Base-by-base conservation (phyloP, 2,888 invertebrate genomes). In the Ametastegia equiseti region DNA sequence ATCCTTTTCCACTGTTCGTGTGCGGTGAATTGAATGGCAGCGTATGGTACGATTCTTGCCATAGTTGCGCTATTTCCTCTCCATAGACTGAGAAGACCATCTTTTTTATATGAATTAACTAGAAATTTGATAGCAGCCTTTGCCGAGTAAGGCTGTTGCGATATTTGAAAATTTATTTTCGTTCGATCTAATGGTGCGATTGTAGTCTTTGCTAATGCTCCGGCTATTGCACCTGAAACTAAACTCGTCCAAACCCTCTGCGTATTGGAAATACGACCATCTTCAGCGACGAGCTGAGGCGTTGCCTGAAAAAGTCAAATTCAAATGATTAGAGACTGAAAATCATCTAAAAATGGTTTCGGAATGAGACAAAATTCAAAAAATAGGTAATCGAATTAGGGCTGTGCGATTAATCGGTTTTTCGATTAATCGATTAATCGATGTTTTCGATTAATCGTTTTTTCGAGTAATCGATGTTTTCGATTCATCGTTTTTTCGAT, bases 51-150 rank as follows among this genome's bases (percentile, higher is more conserved):
- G 83, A 99, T 98, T 81, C 99, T 94, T 19, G 97, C 98, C 98
- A 99, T 98, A 0, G 99, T 99, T 4, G 99, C 99, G 85, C 98
- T 97, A 94, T 99, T 99, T 3, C 99, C 99, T 79, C 99, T 94
- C 98, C 98, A 99, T 87, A 99, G 92, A 81, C 97, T 96, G 13
- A 95, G 85, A 77, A 97, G 92, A 1, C 99, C 99, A 89, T 98
- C 97, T 19, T 93, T 93, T 85, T 93, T 93, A 84, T 96, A 96
- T 23, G 96, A 96, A 83, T 93, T 90, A 42, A 92, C 86, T n/a
- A 97, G 90, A 92, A 97, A 97, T 81, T 92, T 89, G 0, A 95
- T 88, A 0, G 97, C 97, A 67, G 95, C 96, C 77, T 93, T 94
- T 86, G 95, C 95, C 0, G 96, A 95, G 91, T 97, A 97, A 6